Percentiles rank a stretch among this genome's conserved stretches.
phyloP scores from a whole-genome alignment of 2,797 vertebrate genomes.

The Crocodylus rhombifer region DNA sequence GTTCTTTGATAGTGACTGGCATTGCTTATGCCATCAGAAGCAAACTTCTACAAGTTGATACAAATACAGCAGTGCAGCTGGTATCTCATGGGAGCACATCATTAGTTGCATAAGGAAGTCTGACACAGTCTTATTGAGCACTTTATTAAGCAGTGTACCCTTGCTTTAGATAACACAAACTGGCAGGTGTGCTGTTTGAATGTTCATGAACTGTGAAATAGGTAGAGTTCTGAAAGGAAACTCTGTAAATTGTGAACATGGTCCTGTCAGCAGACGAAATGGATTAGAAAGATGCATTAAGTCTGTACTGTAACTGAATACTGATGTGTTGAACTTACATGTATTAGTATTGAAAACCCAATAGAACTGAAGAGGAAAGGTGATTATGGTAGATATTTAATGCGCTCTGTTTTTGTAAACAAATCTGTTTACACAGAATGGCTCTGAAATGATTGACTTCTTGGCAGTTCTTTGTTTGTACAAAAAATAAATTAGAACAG shows the following conservation, averaged over 20 bases:
- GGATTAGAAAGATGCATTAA: slow-evolving; percentile 69
- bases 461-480: slow-evolving; percentile 63
- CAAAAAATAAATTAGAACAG: slow-evolving; percentile 65
- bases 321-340: slow-evolving; percentile 14
- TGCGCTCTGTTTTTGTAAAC: slow-evolving; percentile 47
- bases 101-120: slow-evolving; percentile 29
- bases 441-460: slow-evolving; percentile 60
- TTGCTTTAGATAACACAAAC: slow-evolving; percentile 68
- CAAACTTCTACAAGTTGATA: background rate
- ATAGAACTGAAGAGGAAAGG: slow-evolving; percentile 60
- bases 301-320: slow-evolving; percentile 53
- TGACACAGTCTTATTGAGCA: slow-evolving; percentile 59
- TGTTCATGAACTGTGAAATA: slow-evolving; percentile 76
- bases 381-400: slow-evolving; percentile 48
- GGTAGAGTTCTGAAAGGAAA: slow-evolving; percentile 72
- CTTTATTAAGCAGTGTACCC: slow-evolving; percentile 55
- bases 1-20: background rate
- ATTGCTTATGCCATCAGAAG: background rate
- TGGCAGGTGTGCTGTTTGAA: slow-evolving; percentile 65
- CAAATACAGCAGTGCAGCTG: slow-evolving; percentile 20
- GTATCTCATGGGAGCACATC: slow-evolving; percentile 33
- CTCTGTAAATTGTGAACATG: slow-evolving; percentile 68
- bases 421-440: slow-evolving; percentile 49
- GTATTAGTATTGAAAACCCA: slow-evolving; percentile 67
- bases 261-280: slow-evolving; percentile 69